phyloP scores from a whole-genome alignment of 2,888 invertebrate species.

The Zhengitettix transpicula region DNA sequence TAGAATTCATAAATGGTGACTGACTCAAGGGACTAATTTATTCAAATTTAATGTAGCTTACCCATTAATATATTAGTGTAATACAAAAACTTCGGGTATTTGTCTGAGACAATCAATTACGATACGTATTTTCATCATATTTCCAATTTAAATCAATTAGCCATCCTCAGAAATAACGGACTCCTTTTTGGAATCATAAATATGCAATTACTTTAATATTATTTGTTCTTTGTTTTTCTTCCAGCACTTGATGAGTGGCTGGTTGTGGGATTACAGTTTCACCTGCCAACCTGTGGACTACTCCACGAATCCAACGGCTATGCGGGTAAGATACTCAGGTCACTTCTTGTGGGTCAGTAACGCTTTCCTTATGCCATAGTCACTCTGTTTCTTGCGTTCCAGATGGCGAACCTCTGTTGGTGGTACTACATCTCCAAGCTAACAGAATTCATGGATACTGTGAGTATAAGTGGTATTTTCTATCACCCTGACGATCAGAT shows the following conservation, averaged over 20 bases:
- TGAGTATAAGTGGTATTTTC: conserved; percentile 22
- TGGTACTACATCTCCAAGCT: conserved; percentile 82
- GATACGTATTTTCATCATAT: too few relatives aligned
- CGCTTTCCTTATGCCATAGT: too few relatives aligned
- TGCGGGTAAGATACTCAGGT: conserved; percentile 50
- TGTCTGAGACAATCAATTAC: too few relatives aligned
- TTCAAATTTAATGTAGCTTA: too few relatives aligned
- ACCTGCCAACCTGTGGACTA: conserved; percentile 91
- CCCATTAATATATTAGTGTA: too few relatives aligned
- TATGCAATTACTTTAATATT: background rate
- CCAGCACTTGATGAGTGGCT: conserved; percentile 83
- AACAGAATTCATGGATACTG: conserved; percentile 73
- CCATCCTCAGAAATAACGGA: too few relatives aligned
- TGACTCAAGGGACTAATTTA: too few relatives aligned
- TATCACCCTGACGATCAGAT: background rate
- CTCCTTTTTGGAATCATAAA: too few relatives aligned
- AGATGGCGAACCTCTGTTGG: conserved; percentile 79
- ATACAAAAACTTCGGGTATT: too few relatives aligned
- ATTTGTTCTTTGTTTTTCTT: conserved; percentile 18
- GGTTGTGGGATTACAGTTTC: conserved; percentile 82
- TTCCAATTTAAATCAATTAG: too few relatives aligned
- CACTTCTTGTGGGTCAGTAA: background rate
- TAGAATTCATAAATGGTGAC: too few relatives aligned
- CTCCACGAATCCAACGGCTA: conserved; percentile 64
- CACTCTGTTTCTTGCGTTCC: conserved; percentile 18